Evolutionary conservation across 2,113 vertebrate species (phyloP).

Genomic region (Hymenochirus boettgeri): DNA sequence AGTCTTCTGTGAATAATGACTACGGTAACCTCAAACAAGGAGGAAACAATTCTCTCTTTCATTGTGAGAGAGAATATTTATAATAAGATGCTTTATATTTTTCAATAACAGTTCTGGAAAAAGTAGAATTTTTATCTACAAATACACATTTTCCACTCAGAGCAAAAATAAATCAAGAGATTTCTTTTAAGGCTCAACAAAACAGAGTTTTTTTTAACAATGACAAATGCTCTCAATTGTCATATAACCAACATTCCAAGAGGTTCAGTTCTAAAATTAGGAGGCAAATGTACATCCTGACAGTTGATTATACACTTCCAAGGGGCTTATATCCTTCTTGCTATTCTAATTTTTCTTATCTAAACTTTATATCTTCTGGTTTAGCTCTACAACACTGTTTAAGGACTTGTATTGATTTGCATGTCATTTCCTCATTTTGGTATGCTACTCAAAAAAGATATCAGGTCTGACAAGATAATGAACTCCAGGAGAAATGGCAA

Average conservation of each 20-base stretch:
- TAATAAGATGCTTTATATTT: background rate
- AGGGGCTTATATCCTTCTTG: background rate
- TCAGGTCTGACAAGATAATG: conserved; percentile 60
- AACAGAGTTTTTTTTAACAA: conserved; percentile 23
- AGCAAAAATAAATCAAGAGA: conserved; percentile 20
- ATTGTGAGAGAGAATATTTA: background rate
- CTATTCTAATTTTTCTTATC: conserved; percentile 3
- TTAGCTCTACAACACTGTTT: conserved; percentile 32
- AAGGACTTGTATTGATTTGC: conserved; percentile 49
- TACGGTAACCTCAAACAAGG: background rate
- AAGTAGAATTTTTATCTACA: conserved; percentile 26
- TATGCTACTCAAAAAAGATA: conserved; percentile 49
- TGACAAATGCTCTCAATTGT: background rate
- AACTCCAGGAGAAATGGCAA: conserved; percentile 54
- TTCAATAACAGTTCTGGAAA: background rate
- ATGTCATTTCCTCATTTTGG: conserved; percentile 46
- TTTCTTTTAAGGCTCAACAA: conserved; percentile 8
- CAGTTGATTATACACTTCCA: background rate
- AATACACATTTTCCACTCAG: conserved; percentile 18
- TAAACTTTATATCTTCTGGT: conserved; percentile 14
- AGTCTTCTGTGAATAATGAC: background rate
- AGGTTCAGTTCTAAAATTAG: too few species aligned
- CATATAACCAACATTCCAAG: conserved; percentile 6
- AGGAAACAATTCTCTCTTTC: background rate
- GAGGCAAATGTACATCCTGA: background rate